These are phyloP conservation scores for Hirtodrosophila trivittata DNA, from an alignment of 2,888 invertebrate genomes.

Conservation along the genomic window DNA sequence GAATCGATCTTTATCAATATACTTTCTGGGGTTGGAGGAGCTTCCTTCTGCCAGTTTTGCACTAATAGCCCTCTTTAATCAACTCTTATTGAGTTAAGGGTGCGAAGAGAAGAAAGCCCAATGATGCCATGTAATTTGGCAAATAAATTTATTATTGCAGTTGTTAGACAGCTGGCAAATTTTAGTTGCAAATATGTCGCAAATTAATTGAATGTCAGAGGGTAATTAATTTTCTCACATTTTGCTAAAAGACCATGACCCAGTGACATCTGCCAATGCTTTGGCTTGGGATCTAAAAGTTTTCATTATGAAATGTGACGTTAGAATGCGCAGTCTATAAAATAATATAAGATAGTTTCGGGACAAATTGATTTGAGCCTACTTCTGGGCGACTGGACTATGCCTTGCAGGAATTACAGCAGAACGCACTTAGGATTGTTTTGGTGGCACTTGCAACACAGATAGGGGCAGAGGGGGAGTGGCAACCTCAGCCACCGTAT, in stretches of 20 bases:
- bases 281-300: constrained; percentile 23
- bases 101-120: no score
- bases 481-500: constrained; percentile 30
- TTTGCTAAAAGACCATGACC: constrained; percentile 27
- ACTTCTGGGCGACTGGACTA: background rate
- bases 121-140: constrained; percentile 5
- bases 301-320: constrained; percentile 22
- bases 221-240: constrained; percentile 57
- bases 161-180: constrained; percentile 13
- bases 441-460: constrained; percentile 21
- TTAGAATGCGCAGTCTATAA: background rate
- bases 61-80: no score
- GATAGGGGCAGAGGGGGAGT: no score
- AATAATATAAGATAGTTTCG: background rate
- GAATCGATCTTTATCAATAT: no score
- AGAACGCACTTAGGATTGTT: constrained; percentile 33
- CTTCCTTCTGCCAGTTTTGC: no score
- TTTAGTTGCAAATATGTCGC: constrained; percentile 15
- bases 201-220: constrained; percentile 63
- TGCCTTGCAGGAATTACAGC: constrained; percentile 29
- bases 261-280: constrained; percentile 12
- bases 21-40: no score
- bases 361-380: constrained; percentile 18
- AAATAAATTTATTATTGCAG: constrained; percentile 40
- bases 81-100: no score